Evolutionary conservation across 2,888 invertebrate species (phyloP), one percentile per base, ranked within the genome.

Genomic region (Cremastinae sp.): DNA sequence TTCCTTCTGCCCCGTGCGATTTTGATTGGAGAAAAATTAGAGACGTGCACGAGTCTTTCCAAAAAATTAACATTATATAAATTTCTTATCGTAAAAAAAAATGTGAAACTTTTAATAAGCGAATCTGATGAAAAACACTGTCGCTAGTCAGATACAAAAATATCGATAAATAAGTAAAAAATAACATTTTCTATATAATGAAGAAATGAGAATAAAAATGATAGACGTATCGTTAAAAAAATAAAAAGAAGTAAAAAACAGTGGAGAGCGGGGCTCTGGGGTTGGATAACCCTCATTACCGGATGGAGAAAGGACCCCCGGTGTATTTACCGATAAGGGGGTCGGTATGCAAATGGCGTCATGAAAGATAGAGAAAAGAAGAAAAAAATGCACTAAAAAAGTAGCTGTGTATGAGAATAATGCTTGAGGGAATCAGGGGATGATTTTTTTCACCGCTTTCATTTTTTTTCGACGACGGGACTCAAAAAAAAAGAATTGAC

Each of bases 251-350:
- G 79, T 78, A 49, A 79, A 59, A 75, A 76, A 76, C 74, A 75
- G 74, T 55, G 3, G 16, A 53, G 74, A 20, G 80, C 80, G 76
- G 80, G 79, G 81, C 80, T 77, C 74, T 71, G 83, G 84, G 83
- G 74, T 66, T 74, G 69, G 59, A 61, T 69, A 65, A 83, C 83
- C 86, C 86, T 88, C 87, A 88, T 88, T 88, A 88, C 85, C 61
- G 61, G 65, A 74, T 51, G 74, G 68, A 53, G 45, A 55, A 43
- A 58, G 85, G 83, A 84, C 84, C 85, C 85, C 83, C 84, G 84
- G 85, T 85, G 82, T 88, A 87, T 87, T 88, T 88, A 86, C 87
- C 86, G 88, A 88, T 88, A 87, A 88, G 87, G 88, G 87, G 87
- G 84, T 83, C 83, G 84, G 87, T 87, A 88, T 88, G 87, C 87